Base-by-base conservation (phyloP, 2,888 invertebrate genomes). In the Drosophila niveifrons region DNA sequence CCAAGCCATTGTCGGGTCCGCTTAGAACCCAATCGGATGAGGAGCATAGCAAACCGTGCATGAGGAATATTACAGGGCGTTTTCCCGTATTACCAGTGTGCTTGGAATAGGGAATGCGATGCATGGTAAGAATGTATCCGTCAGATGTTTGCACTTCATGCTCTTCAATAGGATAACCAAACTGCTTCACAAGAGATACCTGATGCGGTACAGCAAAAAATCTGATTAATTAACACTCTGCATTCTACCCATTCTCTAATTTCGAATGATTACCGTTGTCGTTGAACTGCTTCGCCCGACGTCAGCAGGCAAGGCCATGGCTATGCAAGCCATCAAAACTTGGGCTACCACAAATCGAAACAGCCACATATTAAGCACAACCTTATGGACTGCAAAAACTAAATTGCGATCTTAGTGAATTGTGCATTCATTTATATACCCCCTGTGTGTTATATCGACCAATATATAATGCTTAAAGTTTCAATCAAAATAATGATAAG, bases 81-180 rank as follows among this genome's bases (percentile, higher is more conserved):
- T 15, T 36, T 2, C 77, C 51, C 61, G 28, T 8, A 29, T 67
- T 4, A 8, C 73, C 74, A 3, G 72, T 72, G 44, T 76, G 53
- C 17, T 80, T 56, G 3, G 91, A 89, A 43, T 88, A 87, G 1
- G 91, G 90, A 28, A 91, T 91, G 4, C 91, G 83, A 66, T 91
- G 91, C 76, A 91, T 78, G 3, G 83, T 88, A 2, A 91, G 66
- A 34, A 90, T 63, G 41, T 91, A 91, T 9, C 91, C 91, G 76
- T 91, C 91, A 1, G 86, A 80, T 0, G 91, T 91, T 58, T 94
- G 92, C 0, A 96, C 93, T 0, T 93, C 92, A 82, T 96, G 96
- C 10, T 82, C 88, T 44, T 91, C 96, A 17, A 90, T 72, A 0
- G 77, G 74, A 62, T 91, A 90, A 0, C 91, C 91, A 74, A 82